Conservation (phyloP, 2,888 invertebrate genomes). For the Scotopteryx bipunctaria region DNA sequence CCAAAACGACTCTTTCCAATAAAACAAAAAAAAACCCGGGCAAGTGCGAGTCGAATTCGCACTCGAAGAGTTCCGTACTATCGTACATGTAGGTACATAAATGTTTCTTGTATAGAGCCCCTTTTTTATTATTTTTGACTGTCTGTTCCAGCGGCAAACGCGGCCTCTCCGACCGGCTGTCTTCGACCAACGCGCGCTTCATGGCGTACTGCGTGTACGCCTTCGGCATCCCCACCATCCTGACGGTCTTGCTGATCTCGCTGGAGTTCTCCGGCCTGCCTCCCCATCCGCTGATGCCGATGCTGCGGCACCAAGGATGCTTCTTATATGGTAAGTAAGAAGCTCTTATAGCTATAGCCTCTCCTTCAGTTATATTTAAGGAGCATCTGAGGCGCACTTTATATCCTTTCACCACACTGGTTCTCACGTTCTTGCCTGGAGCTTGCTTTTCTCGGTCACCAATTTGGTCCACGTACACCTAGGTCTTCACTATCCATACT, state of each 20-base stretch:
- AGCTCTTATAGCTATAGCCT: not conserved
- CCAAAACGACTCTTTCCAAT: no score
- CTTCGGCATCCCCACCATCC: constrained; percentile 61
- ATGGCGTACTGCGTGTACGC: constrained; percentile 65
- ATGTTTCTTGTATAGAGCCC: no score
- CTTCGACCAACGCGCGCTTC: constrained; percentile 57
- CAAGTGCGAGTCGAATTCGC: no score
- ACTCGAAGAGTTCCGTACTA: no score
- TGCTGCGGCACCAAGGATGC: constrained; percentile 60
- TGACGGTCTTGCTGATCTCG: constrained; percentile 57
- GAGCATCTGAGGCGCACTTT: not conserved
- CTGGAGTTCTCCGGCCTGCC: constrained; percentile 67
- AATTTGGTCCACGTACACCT: no score
- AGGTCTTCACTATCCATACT: no score
- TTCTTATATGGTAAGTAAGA: constrained; percentile 61
- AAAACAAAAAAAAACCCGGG: no score
- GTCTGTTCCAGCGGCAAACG: constrained; percentile 65
- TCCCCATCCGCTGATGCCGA: constrained; percentile 52
- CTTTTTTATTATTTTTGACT: not conserved
- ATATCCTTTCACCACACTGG: no score
- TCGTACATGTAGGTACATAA: no score
- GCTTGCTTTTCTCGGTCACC: no score
- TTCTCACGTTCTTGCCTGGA: no score
- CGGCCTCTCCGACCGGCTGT: constrained; percentile 52
- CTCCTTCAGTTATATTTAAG: not conserved